Evolutionary conservation across 1,140 invertebrate genomes (phyloP).

Genomic region (Lysiphlebus fabarum): DNA sequence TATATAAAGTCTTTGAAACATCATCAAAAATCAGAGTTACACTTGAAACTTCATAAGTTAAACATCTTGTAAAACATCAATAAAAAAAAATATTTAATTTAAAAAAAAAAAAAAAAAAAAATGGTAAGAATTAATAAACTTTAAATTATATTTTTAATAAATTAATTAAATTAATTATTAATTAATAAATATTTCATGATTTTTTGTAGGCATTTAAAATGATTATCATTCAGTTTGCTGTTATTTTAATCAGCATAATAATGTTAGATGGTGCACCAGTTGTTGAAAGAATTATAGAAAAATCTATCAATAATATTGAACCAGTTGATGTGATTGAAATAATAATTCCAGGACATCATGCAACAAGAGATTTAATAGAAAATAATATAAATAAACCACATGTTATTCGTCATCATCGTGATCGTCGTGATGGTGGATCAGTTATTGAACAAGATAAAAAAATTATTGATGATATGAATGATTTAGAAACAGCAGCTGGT

Average conservation of each 20-base stretch:
- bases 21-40: constrained; percentile 26
- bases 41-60: constrained; percentile 9
- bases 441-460: background rate
- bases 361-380: background rate
- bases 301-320: background rate
- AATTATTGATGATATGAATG: constrained; percentile 20
- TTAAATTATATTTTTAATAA: background rate
- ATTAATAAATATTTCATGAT: background rate
- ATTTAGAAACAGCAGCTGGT: constrained; percentile 49
- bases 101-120: too few relatives aligned
- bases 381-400: background rate
- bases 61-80: background rate
- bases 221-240: background rate
- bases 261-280: constrained; percentile 15
- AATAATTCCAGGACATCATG: background rate
- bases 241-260: background rate
- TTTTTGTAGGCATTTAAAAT: constrained; percentile 9
- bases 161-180: constrained; percentile 6
- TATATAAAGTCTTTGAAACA: constrained; percentile 43
- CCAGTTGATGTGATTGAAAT: background rate
- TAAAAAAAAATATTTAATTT: background rate
- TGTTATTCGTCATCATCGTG: background rate
- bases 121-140: too few relatives aligned
- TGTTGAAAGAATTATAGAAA: background rate
- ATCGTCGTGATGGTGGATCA: background rate